Evolutionary conservation across 1,140 invertebrate species (phyloP), one percentile per base, ranked within the genome.

Genomic region (Drosophila nebulosa): DNA sequence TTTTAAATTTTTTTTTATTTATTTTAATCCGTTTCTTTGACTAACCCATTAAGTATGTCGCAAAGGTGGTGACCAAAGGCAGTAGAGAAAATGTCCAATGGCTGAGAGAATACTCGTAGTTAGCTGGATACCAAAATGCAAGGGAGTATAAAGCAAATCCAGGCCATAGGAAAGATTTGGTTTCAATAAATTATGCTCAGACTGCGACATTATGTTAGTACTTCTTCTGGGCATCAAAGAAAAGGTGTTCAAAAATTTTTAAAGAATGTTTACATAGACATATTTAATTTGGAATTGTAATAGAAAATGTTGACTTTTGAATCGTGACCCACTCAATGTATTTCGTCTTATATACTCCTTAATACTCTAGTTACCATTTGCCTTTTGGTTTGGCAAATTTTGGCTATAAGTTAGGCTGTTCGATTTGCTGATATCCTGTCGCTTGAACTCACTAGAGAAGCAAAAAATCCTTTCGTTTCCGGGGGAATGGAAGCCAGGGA

Each of bases 371-470:
- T 2, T 32, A 0, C 12, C 6, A 2, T 42, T 42, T 16, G 16
- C 4, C 4, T 21, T 10, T 1, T 21, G 16, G 6, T 3, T 21
- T 2, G 2, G 6, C 7, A 66, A 64, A 30, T 68, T 78, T 78
- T 58, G 73, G 69, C 35, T 57, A 58, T 51, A 64, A 39, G 39
- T 27, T 30, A 14, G 42, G 53, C 6, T 61, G 46, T 71, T 74
- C 26, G 30, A 42, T 16, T 68, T 79, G 46, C 75, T 79, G 77
- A 24, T 74, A 69, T 74, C 77, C 77, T 79, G 77, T 78, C 59
- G 42, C 58, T 35, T 66, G 18, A 74, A 67, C 74, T 78, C 70
- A 50, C 12, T 59, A 69, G 69, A 62, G 69, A 74, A 73, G 78
- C 70, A 79, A 79, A 79, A 79, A 79, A 79, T 79, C 64, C 62